A percentile compares a stretch with the other conserved stretches of the same genome.
phyloP scores from a whole-genome alignment of 2,888 invertebrate genomes.

The Drosophila algonquin region DNA sequence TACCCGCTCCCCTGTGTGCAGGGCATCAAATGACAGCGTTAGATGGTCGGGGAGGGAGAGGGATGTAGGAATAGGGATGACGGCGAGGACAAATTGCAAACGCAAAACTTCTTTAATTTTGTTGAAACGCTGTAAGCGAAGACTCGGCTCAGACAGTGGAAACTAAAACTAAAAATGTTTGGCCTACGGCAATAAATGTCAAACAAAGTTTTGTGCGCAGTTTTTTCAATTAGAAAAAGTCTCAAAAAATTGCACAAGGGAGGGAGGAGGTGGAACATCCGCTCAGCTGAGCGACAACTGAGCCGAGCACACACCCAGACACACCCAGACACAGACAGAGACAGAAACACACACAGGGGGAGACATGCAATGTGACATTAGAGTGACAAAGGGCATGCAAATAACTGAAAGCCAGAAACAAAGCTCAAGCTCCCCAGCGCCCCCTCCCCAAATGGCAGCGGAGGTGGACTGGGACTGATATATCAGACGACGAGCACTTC shows the following conservation, averaged over 20 bases:
- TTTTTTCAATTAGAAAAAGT: constrained; percentile 71
- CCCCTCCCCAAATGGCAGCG: constrained; percentile 2
- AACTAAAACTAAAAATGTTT: constrained; percentile 57
- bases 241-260: constrained; percentile 1
- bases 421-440: constrained; percentile 14
- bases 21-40: constrained; percentile 23
- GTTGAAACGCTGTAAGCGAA: constrained; percentile 53
- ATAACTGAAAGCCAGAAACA: constrained; percentile 46
- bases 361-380: constrained; percentile 47
- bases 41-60: not conserved
- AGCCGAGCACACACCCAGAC: constrained; percentile 14
- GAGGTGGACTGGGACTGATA: constrained; percentile 9
- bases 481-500: constrained; percentile 36
- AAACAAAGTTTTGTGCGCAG: constrained; percentile 62
- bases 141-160: constrained; percentile 37
- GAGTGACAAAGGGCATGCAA: constrained; percentile 52
- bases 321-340: not conserved
- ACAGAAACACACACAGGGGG: not conserved
- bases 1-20: constrained; percentile 10
- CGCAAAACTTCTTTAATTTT: constrained; percentile 77
- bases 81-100: constrained; percentile 62
- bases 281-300: constrained; percentile 49
- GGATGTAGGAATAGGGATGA: constrained; percentile 3
- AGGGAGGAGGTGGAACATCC: constrained; percentile 5
- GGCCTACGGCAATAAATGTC: constrained; percentile 76